Percentiles rank a stretch among this genome's conserved stretches.
Conservation (phyloP, 2,797 vertebrate species). For the Mus spretus region DNA sequence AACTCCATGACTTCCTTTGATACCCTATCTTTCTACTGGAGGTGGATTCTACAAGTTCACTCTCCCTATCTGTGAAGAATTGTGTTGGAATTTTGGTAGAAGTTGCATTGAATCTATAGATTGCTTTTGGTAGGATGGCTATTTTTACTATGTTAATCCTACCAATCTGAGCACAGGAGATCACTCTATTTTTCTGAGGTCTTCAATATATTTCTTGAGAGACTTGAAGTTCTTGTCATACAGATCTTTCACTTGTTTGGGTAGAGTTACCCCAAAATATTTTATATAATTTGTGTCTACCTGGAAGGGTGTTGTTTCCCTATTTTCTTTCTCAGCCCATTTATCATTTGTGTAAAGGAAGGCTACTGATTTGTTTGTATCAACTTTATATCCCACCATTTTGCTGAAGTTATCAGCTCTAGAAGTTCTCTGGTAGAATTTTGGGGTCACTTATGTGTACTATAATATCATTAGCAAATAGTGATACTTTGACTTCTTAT, state of each 20-base stretch:
- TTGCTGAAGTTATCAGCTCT: neutral
- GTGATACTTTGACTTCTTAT: neutral
- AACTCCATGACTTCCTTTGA: neutral
- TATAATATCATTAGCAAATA: neutral
- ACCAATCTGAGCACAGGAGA: no score
- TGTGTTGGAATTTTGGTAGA: no score
- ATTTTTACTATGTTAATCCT: no score
- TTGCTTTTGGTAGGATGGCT: no score
- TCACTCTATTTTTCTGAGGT: no score
- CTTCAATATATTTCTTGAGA: no score
- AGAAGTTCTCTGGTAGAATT: neutral
- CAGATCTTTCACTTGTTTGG: no score
- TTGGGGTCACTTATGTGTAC: neutral
- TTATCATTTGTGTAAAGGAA: neutral
- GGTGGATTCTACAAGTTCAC: neutral
- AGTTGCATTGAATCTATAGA: no score
- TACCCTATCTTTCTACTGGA: neutral
- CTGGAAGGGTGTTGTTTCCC: neutral
- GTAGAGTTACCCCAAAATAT: neutral
- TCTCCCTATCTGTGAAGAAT: no score
- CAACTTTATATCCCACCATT: neutral
- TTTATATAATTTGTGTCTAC: neutral
- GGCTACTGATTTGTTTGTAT: neutral
- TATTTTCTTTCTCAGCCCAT: neutral
- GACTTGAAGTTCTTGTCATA: no score